Base-by-base conservation (phyloP, 1,140 invertebrate species). In the Drosophila nasuta region DNA sequence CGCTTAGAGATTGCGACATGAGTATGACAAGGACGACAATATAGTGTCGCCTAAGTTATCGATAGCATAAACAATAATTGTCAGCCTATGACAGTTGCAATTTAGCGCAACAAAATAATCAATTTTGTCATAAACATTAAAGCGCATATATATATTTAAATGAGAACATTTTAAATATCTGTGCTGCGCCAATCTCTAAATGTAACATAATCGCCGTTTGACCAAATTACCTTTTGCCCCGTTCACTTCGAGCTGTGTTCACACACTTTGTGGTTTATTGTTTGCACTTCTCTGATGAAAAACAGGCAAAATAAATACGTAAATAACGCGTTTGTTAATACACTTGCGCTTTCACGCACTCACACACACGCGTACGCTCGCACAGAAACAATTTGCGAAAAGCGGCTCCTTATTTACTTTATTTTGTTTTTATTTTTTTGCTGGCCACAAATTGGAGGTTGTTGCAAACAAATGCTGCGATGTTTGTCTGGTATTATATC, bases 151-250 rank as follows among this genome's bases (percentile, higher is more conserved):
- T 25, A 25, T 25, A 4, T 25, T 25, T 4, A 25, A 25, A 4
- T 25, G 20, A 25, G 20, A 25, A 25, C 20, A 25, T 25, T 25
- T 25, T 25, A 25, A 25, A 25, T 25, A 25, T 25, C 20, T 25
- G 20, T 25, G 0, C 20, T 25, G 57, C 65, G 57, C 15, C 65
- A 41, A 56, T 62, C 65, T 74, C 64, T 49, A 49, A 49, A 41
- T 52, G 5, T 3, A 25, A 25, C 11, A 41, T 33, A 56, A 67
- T 5, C 25, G 13, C 15, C 13, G 48, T 17, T n/a, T 45, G 30
- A 15, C 15, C 10, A 38, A 74, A 54, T 74, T 69, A 74, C 71
- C 71, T 74, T 13, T 43, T 6, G 11, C n/a, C 46, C 7, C n/a
- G 11, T n/a, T 46, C 17, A 35, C n/a, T 59, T 60, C 10, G 28